phyloP scores from a whole-genome alignment of 2,888 invertebrate species.

The Meiosimyza decipiens region DNA sequence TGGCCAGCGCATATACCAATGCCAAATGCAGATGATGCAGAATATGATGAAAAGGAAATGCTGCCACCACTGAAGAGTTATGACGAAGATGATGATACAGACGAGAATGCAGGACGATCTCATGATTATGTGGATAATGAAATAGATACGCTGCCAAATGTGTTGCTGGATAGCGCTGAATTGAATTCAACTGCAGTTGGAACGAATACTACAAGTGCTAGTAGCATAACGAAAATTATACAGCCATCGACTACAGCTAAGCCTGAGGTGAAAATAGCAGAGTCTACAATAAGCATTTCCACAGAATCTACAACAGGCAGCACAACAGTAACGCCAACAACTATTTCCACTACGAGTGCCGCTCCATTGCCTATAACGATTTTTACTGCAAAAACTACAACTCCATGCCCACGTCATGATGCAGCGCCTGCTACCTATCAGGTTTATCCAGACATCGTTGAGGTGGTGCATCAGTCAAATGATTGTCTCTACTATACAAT shows the following conservation, averaged over 20 bases:
- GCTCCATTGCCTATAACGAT: conserved; percentile 19
- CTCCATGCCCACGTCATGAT: conserved; percentile 37
- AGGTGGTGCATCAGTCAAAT: conserved; percentile 51
- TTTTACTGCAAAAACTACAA: conserved; percentile 33
- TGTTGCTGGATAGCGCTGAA: conserved; percentile 40
- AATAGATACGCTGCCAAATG: conserved; percentile 31
- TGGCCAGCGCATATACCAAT: conserved; percentile 60
- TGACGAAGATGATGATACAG: conserved; percentile 33
- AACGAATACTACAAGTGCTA: neutral
- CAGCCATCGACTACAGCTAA: conserved; percentile 8
- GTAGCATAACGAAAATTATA: conserved; percentile 5
- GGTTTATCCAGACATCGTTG: conserved; percentile 56
- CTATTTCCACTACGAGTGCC: conserved; percentile 17
- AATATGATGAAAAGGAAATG: conserved; percentile 44
- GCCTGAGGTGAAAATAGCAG: conserved; percentile 22
- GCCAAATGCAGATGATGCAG: conserved; percentile 50
- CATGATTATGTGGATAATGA: conserved; percentile 39
- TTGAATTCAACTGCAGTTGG: neutral
- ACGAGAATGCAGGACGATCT: conserved; percentile 29
- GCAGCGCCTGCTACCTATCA: conserved; percentile 48
- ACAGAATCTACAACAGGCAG: neutral
- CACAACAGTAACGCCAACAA: conserved; percentile 20
- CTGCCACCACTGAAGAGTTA: conserved; percentile 38
- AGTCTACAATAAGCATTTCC: conserved; percentile 22
- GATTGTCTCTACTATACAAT: conserved; percentile 47